Conservation (phyloP, 2,797 vertebrate genomes). For the Sebastes cheni region DNA sequence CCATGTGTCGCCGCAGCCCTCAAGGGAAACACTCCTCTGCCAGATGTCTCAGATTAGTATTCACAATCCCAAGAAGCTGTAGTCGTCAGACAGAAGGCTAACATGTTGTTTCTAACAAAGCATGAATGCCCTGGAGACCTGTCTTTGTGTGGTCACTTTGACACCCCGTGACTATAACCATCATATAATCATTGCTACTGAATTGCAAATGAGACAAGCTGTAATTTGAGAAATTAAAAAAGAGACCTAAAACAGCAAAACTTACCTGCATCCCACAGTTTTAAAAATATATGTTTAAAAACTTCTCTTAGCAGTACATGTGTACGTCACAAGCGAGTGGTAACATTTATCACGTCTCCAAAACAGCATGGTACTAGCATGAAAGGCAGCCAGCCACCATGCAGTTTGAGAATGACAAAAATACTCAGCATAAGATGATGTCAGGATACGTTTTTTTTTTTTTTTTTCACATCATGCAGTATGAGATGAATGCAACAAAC, state of each 20-base stretch:
- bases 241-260: conserved; percentile 11
- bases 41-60: conserved; percentile 71
- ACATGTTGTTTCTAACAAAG: conserved; percentile 66
- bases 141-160: conserved; percentile 31
- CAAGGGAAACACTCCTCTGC: conserved; percentile 32
- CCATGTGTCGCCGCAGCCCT: conserved; percentile 44
- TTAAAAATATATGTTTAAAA: conserved; percentile 17
- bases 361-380: conserved; percentile 65
- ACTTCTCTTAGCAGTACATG: conserved; percentile 18
- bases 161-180: conserved; percentile 23
- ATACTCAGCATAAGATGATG: conserved; percentile 60
- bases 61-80: conserved; percentile 65
- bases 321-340: conserved; percentile 49
- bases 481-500: conserved; percentile 81
- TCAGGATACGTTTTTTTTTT: conserved; percentile 47
- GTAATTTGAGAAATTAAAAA: background rate
- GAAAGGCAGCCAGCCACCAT: conserved; percentile 60
- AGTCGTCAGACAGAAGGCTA: conserved; percentile 58
- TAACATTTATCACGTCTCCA: conserved; percentile 48
- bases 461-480: conserved; percentile 67
- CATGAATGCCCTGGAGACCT: conserved; percentile 55
- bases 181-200: conserved; percentile 35
- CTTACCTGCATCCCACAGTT: conserved; percentile 55
- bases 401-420: conserved; percentile 71
- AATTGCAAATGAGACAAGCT: conserved; percentile 30